A percentile compares a stretch with the other conserved stretches of the same genome.
phyloP scores from a whole-genome alignment of 2,888 invertebrate genomes.

The Drosophila longiperda region DNA sequence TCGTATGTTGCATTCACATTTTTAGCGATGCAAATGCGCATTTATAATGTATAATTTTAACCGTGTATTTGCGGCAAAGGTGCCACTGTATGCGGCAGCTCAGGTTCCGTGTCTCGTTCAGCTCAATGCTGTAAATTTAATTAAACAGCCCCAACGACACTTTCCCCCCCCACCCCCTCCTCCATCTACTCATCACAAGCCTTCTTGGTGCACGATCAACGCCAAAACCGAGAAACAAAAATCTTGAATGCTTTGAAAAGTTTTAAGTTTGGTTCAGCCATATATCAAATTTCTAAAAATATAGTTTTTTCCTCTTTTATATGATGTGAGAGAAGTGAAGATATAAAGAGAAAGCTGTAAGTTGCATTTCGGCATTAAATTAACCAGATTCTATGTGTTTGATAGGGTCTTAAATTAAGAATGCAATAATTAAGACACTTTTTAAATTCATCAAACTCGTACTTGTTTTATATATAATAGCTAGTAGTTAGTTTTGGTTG shows the following conservation, averaged over 20 bases:
- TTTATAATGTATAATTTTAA: neutral
- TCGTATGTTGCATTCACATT: no score
- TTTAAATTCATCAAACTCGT: neutral
- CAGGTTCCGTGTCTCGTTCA: neutral
- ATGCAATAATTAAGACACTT: neutral
- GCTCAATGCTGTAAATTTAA: constrained; percentile 60
- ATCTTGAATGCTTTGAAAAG: neutral
- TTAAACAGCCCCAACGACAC: constrained; percentile 60
- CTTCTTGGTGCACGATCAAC: constrained; percentile 1
- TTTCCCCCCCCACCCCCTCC: neutral
- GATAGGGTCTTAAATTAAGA: neutral
- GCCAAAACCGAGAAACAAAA: neutral
- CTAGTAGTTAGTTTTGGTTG: neutral
- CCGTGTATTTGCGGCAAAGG: neutral
- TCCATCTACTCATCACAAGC: neutral
- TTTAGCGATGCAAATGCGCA: neutral
- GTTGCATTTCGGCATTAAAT: neutral
- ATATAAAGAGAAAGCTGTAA: neutral
- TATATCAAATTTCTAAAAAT: neutral
- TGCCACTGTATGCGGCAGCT: neutral
- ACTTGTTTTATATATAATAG: neutral
- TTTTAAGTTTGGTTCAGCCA: neutral
- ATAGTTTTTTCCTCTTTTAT: no score
- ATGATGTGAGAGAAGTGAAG: neutral
- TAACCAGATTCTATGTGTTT: neutral